A percentile compares a stretch with the other conserved stretches of the same genome.
Conservation (phyloP, 2,888 invertebrate species). For the Pristionchus exspectatus region DNA sequence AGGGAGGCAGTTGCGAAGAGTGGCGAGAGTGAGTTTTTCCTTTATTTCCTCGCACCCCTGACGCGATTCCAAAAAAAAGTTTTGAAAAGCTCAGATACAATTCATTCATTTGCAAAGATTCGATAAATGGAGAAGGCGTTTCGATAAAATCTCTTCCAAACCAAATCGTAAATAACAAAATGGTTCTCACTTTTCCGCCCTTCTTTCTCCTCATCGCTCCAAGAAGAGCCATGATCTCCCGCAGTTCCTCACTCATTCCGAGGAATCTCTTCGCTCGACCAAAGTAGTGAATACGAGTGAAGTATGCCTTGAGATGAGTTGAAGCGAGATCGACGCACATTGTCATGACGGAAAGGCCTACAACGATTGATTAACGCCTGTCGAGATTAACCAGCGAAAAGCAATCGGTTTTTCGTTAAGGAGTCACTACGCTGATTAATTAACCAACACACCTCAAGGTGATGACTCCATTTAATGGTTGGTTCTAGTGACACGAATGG, state of each 20-base stretch:
- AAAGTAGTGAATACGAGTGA: conserved; percentile 79
- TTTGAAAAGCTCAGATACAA: not conserved
- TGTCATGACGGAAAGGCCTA: conserved; percentile 78
- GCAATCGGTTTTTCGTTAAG: too few species aligned
- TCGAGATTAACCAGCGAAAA: too few species aligned
- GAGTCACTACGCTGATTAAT: too few species aligned
- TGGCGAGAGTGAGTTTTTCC: not conserved
- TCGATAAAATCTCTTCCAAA: too few species aligned
- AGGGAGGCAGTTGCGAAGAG: not conserved
- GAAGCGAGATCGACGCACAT: conserved; percentile 79
- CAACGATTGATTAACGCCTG: too few species aligned
- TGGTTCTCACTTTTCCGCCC: conserved; percentile 76
- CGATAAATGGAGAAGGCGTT: too few species aligned
- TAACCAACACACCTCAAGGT: too few species aligned
- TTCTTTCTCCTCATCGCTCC: conserved; percentile 79
- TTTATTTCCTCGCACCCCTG: not conserved
- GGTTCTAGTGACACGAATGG: too few species aligned
- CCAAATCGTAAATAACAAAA: not conserved
- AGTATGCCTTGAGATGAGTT: conserved; percentile 79
- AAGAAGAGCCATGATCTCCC: conserved; percentile 78
- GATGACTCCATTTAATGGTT: too few species aligned
- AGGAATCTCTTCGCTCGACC: conserved; percentile 78
- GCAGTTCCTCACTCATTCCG: conserved; percentile 79
- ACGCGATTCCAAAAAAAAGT: too few species aligned
- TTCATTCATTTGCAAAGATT: not conserved